phyloP scores from a whole-genome alignment of 2,797 vertebrate species.

The Ibycter americanus region DNA sequence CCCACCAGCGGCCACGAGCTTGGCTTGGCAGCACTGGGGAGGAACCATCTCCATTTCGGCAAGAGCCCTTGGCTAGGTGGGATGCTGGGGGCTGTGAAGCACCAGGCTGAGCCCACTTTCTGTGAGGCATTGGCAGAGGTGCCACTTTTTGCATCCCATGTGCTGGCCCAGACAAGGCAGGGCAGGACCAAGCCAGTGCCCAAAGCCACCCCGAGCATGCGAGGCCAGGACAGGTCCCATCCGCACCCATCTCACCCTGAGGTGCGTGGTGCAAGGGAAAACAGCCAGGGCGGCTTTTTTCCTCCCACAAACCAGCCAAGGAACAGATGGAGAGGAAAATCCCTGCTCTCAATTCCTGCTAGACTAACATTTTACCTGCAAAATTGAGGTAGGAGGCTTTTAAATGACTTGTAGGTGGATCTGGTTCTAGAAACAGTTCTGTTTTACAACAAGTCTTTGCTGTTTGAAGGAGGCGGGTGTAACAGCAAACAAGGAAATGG shows the following conservation, averaged over 20 bases:
- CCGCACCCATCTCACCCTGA: background rate
- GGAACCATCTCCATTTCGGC: fast-evolving
- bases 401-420: constrained; percentile 52
- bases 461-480: constrained; percentile 5
- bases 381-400: constrained; percentile 31
- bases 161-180: background rate
- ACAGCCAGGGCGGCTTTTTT: background rate
- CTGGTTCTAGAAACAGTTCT: constrained; percentile 50
- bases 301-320: background rate
- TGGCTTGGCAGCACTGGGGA: too few relatives aligned
- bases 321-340: constrained; percentile 3
- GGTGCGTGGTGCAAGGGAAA: background rate
- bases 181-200: background rate
- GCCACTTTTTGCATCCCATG: background rate
- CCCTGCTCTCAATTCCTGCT: background rate
- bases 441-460: constrained; percentile 32
- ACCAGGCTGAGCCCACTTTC: background rate
- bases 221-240: background rate
- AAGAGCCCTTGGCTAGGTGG: fast-evolving
- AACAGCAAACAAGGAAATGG: constrained; percentile 24
- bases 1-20: fast-evolving
- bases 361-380: constrained; percentile 49
- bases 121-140: background rate
- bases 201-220: fast-evolving
- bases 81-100: background rate